phyloP scores from a whole-genome alignment of 2,113 vertebrate species.

The Lagopus leucura region DNA sequence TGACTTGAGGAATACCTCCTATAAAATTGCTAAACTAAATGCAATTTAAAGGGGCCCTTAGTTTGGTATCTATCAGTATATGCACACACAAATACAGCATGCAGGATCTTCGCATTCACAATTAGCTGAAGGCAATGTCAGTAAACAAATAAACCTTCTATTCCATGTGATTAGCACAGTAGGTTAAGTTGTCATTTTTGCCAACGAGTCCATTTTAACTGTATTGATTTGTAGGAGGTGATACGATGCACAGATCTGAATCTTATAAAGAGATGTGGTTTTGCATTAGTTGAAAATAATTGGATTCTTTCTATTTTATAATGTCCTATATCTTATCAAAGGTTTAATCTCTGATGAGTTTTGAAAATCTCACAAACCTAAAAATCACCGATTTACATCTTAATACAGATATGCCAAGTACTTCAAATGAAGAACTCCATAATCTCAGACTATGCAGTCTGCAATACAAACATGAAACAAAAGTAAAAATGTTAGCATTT shows the following conservation, averaged over 20 bases:
- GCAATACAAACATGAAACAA: constrained; percentile 67
- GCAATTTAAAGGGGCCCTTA: not conserved
- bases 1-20: not conserved
- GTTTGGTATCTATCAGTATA: not conserved
- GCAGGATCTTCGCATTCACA: constrained; percentile 32
- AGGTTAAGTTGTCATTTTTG: constrained; percentile 48
- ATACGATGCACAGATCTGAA: constrained; percentile 57
- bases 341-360: constrained; percentile 69
- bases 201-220: constrained; percentile 52
- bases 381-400: constrained; percentile 62
- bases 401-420: constrained; percentile 60
- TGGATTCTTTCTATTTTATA: not conserved
- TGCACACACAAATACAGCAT: not conserved
- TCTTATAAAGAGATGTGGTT: constrained; percentile 44
- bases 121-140: constrained; percentile 42
- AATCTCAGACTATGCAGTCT: constrained; percentile 41
- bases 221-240: constrained; percentile 38
- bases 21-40: not conserved
- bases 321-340: constrained; percentile 28
- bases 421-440: constrained; percentile 63
- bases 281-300: constrained; percentile 57
- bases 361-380: constrained; percentile 61
- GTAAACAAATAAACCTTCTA: constrained; percentile 55
- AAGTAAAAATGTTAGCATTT: constrained; percentile 69
- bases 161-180: constrained; percentile 31